Base-by-base conservation (phyloP, 2,113 vertebrate genomes). In the Pandion haliaetus region DNA sequence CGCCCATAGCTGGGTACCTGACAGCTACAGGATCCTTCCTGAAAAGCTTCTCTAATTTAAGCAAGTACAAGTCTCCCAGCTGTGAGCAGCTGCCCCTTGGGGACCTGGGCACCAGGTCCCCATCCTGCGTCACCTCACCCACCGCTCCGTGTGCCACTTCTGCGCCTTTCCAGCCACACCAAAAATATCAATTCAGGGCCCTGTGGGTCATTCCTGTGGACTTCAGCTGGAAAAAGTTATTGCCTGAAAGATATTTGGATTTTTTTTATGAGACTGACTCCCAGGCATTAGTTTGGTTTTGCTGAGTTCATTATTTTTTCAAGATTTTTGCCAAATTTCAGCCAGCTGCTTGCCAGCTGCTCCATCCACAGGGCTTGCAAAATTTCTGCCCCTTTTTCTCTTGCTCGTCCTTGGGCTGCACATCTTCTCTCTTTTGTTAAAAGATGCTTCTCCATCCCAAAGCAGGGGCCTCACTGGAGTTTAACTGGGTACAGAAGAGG, bases 91-190 rank as follows among this genome's bases (percentile, higher is more conserved):
- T 8, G 1, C 6, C 21, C 32, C 77, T 23, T 6, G 16, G 47
- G 31, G 17, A 58, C 24, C 5, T 20, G 17, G 10, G n/a, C 12
- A 38, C 31, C 62, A 38, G 8, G 31, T 76, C 18, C 59, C 23
- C 2, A 0, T 29, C 44, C 62, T 26, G 23, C 2, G 2, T 21
- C 71, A 32, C 26, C 66, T 83, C 40, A 10, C 7, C 47, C 32
- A 14, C 10, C 3, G 2, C 66, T 18, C 62, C 0, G 0, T 14
- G 32, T 50, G 47, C 32, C 47, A 45, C 36, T 67, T 61, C 45
- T 20, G 32, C 0, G 2, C 24, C 36, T 44, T 63, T 26, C 59
- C 50, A 73, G 62, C 31, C 71, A 38, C 24, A 9, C 14, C 2
- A 1, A 36, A 55, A 78, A 73, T 2, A 10, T 2, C 62, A 49